These are phyloP conservation scores for Drosophila simulans DNA, from an alignment of 1,140 invertebrate species.

Conservation along the genomic window DNA sequence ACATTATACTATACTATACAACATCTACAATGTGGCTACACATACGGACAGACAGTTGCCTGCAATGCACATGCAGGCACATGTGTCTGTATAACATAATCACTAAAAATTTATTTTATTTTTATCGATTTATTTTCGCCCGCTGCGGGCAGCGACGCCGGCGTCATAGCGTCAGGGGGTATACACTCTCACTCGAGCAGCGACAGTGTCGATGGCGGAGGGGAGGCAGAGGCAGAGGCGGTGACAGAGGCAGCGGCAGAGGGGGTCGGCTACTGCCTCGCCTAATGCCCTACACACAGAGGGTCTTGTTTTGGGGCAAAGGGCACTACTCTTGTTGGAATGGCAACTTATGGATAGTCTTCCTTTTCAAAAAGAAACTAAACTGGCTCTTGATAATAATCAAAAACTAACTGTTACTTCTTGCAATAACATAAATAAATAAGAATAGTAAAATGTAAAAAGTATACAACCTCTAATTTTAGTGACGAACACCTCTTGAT, in stretches of 20 bases:
- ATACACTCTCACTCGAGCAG: slow-evolving; percentile 48
- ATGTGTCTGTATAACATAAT: slow-evolving; percentile 74
- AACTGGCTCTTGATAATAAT: too few species aligned
- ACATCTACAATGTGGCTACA: too few species aligned
- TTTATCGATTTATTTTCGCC: slow-evolving; percentile 82
- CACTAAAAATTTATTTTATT: slow-evolving; percentile 84
- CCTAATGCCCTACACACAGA: slow-evolving; percentile 45
- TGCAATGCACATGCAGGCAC: slow-evolving; percentile 32
- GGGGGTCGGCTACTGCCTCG: slow-evolving; percentile 40
- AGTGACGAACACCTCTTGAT: background rate
- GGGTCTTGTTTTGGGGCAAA: slow-evolving; percentile 10
- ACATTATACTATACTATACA: slow-evolving; percentile 30
- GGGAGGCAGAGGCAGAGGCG: background rate
- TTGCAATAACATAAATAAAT: too few species aligned
- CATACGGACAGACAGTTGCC: background rate
- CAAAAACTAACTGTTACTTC: too few species aligned
- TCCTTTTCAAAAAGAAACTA: too few species aligned
- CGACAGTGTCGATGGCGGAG: slow-evolving; percentile 9
- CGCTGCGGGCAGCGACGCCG: slow-evolving; percentile 49
- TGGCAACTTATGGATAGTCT: too few species aligned
- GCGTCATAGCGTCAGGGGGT: slow-evolving; percentile 56
- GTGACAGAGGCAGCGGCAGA: slow-evolving; percentile 3
- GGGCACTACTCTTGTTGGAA: background rate
- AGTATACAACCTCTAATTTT: background rate
- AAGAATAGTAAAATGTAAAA: too few species aligned